Evolutionary conservation across 2,888 invertebrate genomes (phyloP), one percentile per base, ranked within the genome.

Genomic region (Lasiommata megera): DNA sequence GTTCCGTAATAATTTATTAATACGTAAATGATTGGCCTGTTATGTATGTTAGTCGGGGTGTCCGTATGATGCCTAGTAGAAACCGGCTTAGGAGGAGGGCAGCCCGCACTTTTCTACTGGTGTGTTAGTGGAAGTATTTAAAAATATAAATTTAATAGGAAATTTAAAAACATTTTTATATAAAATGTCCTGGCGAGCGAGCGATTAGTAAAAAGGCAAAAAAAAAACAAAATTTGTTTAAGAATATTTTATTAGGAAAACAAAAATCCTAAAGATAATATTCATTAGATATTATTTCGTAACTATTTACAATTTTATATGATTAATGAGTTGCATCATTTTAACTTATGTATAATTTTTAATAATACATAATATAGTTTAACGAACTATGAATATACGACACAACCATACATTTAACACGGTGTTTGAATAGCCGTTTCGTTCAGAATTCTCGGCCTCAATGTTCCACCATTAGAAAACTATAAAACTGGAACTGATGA

Each of bases 361-460:
- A 83, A 72, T 82, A 82, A 77, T 85, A 84, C 80, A 77, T 75
- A 82, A 77, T 85, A 79, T 79, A 77, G 68, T 76, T 78, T 84
- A 88, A 88, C 88, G 82, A 88, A 88, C 88, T 88, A 88, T 85
- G 82, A 77, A 88, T 88, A 86, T 89, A 90, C 84, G 91, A 91
- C 91, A 91, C 91, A 91, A 91, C 91, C 91, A 91, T 91, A 90
- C 81, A 87, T 86, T 88, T 84, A 89, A 88, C 87, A 87, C 86
- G 89, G 87, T 82, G 85, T 72, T 72, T 56, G 67, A 67, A 65
- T 63, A 77, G 78, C 79, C 77, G 65, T 66, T 67, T 72, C 63
- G 65, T 57, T 58, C 66, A 71, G 72, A 73, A 74, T 59, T 68
- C 67, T 64, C 70, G 79, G 76, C 80, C 71, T 67, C 70, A 88